Evolutionary conservation across 2,113 vertebrate species (phyloP).

Genomic region (Psettodes erumei): DNA sequence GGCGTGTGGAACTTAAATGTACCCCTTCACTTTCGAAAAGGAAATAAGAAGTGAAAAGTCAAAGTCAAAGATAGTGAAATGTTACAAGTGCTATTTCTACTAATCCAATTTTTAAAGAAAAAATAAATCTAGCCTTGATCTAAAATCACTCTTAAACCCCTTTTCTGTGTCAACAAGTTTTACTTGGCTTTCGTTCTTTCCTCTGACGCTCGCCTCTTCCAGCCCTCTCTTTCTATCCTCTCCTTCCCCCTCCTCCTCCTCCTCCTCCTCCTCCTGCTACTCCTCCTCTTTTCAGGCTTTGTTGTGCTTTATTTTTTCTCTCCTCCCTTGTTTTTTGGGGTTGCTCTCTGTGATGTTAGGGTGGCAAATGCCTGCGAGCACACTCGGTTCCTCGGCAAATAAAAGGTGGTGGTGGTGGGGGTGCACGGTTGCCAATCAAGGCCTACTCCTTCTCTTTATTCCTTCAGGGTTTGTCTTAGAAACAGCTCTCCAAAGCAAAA

Average conservation of each 20-base stretch:
- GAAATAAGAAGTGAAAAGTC: conserved; percentile 4
- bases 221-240: conserved; percentile 53
- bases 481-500: conserved; percentile 65
- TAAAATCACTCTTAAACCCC: conserved; percentile 35
- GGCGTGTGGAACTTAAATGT: neutral
- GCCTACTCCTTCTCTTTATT: conserved; percentile 72
- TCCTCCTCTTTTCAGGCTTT: conserved; percentile 69
- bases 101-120: conserved; percentile 22
- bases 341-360: conserved; percentile 73
- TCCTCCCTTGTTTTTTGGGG: conserved; percentile 69
- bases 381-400: conserved; percentile 72
- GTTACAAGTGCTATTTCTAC: conserved; percentile 1
- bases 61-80: no score
- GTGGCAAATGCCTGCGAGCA: conserved; percentile 65
- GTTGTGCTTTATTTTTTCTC: conserved; percentile 59
- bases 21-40: neutral
- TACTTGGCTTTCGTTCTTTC: conserved; percentile 65
- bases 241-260: conserved; percentile 35
- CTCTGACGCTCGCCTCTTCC: conserved; percentile 62
- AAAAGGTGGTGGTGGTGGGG: conserved; percentile 59
- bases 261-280: conserved; percentile 40
- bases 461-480: conserved; percentile 70
- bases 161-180: conserved; percentile 76
- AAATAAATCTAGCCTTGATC: conserved; percentile 21
- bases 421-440: conserved; percentile 75